Evolutionary conservation across 1,140 invertebrate species (phyloP).

Genomic region (Physella acuta): DNA sequence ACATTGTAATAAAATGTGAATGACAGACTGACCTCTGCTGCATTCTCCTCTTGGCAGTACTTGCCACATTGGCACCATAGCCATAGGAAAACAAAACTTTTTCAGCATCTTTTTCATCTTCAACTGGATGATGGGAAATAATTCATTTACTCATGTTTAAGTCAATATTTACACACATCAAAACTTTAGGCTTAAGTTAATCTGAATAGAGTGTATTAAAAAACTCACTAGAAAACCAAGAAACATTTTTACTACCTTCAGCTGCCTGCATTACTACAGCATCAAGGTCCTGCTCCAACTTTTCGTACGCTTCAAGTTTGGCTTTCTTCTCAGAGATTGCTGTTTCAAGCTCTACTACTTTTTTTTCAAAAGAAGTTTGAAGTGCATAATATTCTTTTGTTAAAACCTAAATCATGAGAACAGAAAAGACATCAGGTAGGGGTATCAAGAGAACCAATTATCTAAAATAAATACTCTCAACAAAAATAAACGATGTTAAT

Average conservation of each 20-base stretch:
- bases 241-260: slow-evolving; percentile 46
- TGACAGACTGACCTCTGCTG: slow-evolving; percentile 54
- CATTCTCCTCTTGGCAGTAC: slow-evolving; percentile 56
- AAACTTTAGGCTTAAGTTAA: no score
- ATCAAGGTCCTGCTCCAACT: slow-evolving; percentile 59
- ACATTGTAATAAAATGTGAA: no score
- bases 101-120: slow-evolving; percentile 57
- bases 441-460: no score
- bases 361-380: slow-evolving; percentile 48
- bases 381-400: slow-evolving; percentile 59
- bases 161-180: no score
- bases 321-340: slow-evolving; percentile 46
- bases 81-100: slow-evolving; percentile 59
- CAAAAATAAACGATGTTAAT: no score
- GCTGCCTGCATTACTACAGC: slow-evolving; percentile 60
- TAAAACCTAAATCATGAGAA: no score
- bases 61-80: slow-evolving; percentile 59
- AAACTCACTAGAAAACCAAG: no score
- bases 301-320: slow-evolving; percentile 56
- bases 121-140: no score
- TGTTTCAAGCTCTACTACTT: slow-evolving; percentile 52
- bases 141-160: no score
- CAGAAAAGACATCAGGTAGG: no score
- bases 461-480: no score
- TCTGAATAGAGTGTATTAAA: no score